Evolutionary conservation across 1,140 invertebrate species (phyloP), one percentile per base, ranked within the genome.

Genomic region (Laupala kohalensis): DNA sequence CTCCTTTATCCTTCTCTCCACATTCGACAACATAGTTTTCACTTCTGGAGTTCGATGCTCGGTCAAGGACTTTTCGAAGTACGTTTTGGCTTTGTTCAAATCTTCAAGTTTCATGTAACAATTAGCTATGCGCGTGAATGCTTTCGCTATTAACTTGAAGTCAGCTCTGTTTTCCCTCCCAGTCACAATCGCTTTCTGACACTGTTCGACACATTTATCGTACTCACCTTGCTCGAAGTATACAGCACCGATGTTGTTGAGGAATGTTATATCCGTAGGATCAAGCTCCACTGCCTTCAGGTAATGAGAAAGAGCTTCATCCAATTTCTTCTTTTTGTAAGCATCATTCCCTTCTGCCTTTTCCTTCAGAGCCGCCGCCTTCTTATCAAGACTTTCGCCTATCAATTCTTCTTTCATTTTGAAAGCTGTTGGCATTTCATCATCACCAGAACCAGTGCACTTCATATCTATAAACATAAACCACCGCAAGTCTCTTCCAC

Each of bases 311-410:
- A 98, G 77, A 1, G 97, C 97, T 71, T 83, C 86, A 23, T 90
- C 92, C 82, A 99, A 99, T 68, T 97, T 90, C 79, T 94, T 97
- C 78, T 94, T 94, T 79, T 98, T 99, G 78, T 99, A 99, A 15
- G 88, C 92, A 23, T 89, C 90, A 83, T 99, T 99, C 30, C 97
- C 97, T 27, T 87, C 78, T 73, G 95, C 89, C 79, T 99, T 99
- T 78, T 95, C 93, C 76, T 83, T 80, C 75, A 89, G 82, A 9
- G 94, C 95, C 80, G 86, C 63, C 0, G 66, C 12, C 12, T 66
- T 66, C 3, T 53, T 19, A 53, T 53, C 9, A 2, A 19, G 1
- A 9, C 19, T 9, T 13, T 53, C 37, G 19, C 37, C 37, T 64
- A 30, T 64, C 67, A 27, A 23, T 2, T 53, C 19, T 19, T 53